Conservation (phyloP, 2,797 vertebrate species). For the Alfaro cultratus region DNA sequence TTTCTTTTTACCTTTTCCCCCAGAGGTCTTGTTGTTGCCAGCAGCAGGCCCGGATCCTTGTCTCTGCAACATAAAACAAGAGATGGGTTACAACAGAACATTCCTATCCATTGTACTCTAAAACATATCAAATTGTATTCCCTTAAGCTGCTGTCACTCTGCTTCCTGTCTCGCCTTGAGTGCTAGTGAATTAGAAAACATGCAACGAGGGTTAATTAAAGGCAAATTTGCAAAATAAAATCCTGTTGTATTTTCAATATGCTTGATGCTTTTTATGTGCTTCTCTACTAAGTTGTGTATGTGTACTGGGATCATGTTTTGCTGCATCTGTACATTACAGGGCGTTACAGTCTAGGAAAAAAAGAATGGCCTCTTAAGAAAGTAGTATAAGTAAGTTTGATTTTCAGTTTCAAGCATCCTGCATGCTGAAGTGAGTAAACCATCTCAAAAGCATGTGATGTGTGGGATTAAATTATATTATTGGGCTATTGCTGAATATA, state of each 20-base stretch:
- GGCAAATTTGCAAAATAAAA: not conserved
- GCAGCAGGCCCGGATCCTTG: conserved; percentile 90
- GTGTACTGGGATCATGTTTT: not conserved
- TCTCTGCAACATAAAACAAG: conserved; percentile 80
- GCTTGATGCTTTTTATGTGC: not conserved
- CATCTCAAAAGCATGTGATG: not conserved
- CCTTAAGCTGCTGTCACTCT: not conserved
- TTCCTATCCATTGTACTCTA: conserved; percentile 8
- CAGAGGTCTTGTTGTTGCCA: conserved; percentile 91
- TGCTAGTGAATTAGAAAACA: not conserved
- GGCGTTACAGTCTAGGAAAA: not conserved
- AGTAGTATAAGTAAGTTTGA: not conserved
- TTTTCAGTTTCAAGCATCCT: not conserved
- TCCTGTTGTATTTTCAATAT: not conserved
- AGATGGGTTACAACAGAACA: conserved; percentile 1
- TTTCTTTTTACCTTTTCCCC: conserved; percentile 85
- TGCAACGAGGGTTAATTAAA: not conserved
- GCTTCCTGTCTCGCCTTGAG: not conserved
- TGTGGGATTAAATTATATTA: not conserved
- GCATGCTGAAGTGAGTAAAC: not conserved
- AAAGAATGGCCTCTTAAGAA: not conserved
- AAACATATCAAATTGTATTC: not conserved
- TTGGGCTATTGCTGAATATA: not conserved
- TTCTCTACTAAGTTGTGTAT: not conserved
- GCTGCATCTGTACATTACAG: not conserved